These are phyloP conservation scores for Papilio polyxenes DNA, from an alignment of 1,140 invertebrate species.

Conservation along the genomic window DNA sequence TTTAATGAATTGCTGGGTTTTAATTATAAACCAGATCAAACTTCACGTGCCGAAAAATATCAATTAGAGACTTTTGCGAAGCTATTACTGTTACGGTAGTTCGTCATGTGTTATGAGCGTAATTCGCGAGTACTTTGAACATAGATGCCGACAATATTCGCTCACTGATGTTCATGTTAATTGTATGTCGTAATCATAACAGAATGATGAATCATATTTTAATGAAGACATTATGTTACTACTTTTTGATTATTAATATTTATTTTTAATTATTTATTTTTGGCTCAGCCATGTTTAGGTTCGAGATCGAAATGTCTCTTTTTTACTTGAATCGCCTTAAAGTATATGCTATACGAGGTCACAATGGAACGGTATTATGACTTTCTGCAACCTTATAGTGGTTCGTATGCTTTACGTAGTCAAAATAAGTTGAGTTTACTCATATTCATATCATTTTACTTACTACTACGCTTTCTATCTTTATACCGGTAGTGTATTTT, in stretches of 20 bases:
- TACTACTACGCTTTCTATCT: background rate
- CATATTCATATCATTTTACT: too few species aligned
- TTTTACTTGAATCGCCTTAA: background rate
- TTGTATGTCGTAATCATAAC: background rate
- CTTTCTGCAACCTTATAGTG: background rate
- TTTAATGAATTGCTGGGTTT: too few species aligned
- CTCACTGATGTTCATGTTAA: constrained; percentile 13
- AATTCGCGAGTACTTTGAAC: constrained; percentile 17
- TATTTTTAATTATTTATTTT: background rate
- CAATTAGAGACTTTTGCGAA: constrained; percentile 45
- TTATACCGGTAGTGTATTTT: background rate
- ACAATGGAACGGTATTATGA: background rate
- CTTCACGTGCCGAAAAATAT: constrained; percentile 60
- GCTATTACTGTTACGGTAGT: constrained; percentile 47
- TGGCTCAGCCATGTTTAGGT: background rate
- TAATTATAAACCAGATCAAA: constrained; percentile 31
- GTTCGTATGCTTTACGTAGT: background rate
- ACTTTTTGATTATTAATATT: background rate
- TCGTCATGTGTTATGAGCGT: constrained; percentile 23
- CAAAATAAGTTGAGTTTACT: background rate
- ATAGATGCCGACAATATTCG: constrained; percentile 16
- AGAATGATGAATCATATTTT: constrained; percentile 13
- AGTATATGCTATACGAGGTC: background rate
- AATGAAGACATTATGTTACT: constrained; percentile 7
- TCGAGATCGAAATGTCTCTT: background rate